phyloP scores from a whole-genome alignment of 2,113 vertebrate genomes.

The Elephantulus edwardii region DNA sequence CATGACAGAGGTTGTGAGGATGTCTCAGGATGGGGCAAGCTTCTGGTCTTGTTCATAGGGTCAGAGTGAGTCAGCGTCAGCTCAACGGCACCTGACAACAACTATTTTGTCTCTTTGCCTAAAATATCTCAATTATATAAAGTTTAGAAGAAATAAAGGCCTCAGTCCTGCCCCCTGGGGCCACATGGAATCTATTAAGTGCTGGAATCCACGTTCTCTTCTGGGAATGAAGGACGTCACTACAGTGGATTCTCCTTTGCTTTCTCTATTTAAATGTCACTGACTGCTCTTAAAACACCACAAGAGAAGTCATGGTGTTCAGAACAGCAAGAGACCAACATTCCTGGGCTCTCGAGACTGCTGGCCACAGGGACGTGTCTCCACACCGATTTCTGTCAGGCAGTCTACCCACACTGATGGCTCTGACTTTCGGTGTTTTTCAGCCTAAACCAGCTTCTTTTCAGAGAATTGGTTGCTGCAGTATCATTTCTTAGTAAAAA shows the following conservation, averaged over 20 bases:
- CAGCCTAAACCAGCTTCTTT: background rate
- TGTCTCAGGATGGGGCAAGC: no score
- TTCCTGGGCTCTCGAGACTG: background rate
- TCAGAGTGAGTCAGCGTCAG: no score
- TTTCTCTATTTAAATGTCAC: background rate
- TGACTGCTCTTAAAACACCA: background rate
- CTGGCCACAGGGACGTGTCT: background rate
- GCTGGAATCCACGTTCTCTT: background rate
- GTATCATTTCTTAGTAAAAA: conserved; percentile 28
- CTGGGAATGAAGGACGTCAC: background rate
- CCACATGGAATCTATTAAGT: background rate
- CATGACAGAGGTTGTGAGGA: no score
- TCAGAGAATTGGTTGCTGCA: background rate
- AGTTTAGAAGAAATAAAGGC: background rate
- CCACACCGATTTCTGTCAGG: background rate
- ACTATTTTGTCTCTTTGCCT: background rate
- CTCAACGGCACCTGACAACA: no score
- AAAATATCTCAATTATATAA: background rate
- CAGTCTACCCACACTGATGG: background rate
- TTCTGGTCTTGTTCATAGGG: no score
- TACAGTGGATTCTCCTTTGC: background rate
- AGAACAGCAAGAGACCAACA: background rate
- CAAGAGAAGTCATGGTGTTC: background rate
- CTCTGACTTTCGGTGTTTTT: background rate
- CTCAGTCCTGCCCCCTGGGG: background rate